A percentile compares a stretch with the other conserved stretches of the same genome.
phyloP scores from a whole-genome alignment of 2,888 invertebrate genomes.

The Oxytorus armatus region DNA sequence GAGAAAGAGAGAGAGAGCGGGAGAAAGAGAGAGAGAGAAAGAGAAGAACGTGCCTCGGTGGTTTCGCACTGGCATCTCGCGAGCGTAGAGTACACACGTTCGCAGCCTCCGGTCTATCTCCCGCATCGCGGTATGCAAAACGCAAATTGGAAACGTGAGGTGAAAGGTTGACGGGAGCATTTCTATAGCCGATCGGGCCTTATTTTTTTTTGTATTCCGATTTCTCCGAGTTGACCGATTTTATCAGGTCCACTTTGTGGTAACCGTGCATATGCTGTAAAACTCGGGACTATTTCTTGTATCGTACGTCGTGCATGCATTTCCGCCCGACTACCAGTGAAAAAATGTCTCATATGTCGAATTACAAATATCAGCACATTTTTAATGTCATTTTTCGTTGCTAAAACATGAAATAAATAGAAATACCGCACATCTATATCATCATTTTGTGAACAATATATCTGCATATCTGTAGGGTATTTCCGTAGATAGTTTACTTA shows the following conservation, averaged over 20 bases:
- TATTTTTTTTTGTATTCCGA: not conserved
- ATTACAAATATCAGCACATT: conserved; percentile 51
- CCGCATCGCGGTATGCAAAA: conserved; percentile 67
- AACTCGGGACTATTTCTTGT: conserved; percentile 20
- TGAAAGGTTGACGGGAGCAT: conserved; percentile 69
- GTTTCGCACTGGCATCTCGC: conserved; percentile 32
- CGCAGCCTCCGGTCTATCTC: conserved; percentile 67
- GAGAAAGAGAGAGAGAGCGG: not conserved
- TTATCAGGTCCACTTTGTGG: conserved; percentile 48
- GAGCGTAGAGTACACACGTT: conserved; percentile 53
- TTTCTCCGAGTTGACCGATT: conserved; percentile 58
- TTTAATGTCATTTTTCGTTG: conserved; percentile 15
- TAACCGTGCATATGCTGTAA: conserved; percentile 11
- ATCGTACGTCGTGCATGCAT: conserved; percentile 21
- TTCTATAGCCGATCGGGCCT: conserved; percentile 34
- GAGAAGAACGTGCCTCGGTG: conserved; percentile 30
- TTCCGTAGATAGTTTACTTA: too few relatives aligned
- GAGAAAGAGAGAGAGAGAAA: not conserved
- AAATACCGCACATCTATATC: not conserved
- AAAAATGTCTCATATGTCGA: conserved; percentile 21
- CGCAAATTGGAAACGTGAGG: conserved; percentile 79
- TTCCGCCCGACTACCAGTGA: not conserved
- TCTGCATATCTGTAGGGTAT: too few relatives aligned
- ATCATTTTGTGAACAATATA: too few relatives aligned
- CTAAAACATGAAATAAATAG: not conserved